These are phyloP conservation scores for Cirrhinus mrigala DNA, from an alignment of 2,797 vertebrate species.

Conservation along the genomic window DNA sequence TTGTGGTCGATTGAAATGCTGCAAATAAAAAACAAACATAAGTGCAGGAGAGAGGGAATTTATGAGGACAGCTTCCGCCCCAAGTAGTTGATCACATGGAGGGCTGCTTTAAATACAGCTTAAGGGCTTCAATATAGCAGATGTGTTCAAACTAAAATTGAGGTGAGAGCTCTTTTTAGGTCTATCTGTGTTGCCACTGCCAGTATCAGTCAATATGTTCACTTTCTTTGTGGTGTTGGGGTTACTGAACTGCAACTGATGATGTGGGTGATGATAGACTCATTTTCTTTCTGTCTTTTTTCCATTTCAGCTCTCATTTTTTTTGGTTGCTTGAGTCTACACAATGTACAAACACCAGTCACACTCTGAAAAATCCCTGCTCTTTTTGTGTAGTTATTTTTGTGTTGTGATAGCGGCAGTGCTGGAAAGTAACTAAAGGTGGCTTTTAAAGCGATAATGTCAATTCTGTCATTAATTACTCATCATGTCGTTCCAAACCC, in stretches of 20 bases:
- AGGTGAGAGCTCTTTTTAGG: constrained; percentile 3
- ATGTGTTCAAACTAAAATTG: constrained; percentile 9
- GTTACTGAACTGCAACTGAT: constrained; percentile 7
- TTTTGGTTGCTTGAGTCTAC: not conserved
- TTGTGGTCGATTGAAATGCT: constrained; percentile 23
- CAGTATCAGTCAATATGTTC: constrained; percentile 13
- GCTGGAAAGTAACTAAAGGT: not conserved
- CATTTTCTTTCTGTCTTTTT: constrained; percentile 2
- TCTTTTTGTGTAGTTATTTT: not conserved
- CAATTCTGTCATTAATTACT: too few species aligned
- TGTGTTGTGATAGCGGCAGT: not conserved
- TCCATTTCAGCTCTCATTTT: not conserved
- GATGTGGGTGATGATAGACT: constrained; percentile 3
- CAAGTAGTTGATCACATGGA: constrained; percentile 21
- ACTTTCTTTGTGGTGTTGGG: not conserved
- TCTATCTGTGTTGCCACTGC: not conserved
- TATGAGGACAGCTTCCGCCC: constrained; percentile 1
- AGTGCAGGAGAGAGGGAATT: constrained; percentile 9
- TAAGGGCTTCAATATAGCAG: constrained; percentile 8
- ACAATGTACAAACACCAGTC: not conserved
- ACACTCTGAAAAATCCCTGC: not conserved
- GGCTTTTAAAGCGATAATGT: too few species aligned
- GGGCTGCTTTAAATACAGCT: not conserved
- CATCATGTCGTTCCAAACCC: too few species aligned
- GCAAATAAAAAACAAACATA: constrained; percentile 30